phyloP scores from a whole-genome alignment of 2,888 invertebrate species.

The Nysson spinosus region DNA sequence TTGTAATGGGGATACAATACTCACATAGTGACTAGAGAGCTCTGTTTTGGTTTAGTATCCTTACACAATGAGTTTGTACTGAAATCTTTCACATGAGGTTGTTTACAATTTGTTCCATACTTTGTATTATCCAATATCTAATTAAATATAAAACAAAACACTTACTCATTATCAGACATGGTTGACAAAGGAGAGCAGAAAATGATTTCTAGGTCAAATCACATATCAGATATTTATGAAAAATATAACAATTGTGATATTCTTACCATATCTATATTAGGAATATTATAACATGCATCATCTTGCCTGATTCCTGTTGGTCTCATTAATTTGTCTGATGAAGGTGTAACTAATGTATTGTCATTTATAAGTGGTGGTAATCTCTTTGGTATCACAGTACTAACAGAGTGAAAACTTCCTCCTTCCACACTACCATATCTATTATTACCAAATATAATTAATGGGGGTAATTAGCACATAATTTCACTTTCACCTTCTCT shows the following conservation, averaged over 20 bases:
- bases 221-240: too few species aligned
- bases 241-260: constrained; percentile 30
- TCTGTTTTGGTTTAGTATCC: constrained; percentile 73
- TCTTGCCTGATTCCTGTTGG: constrained; percentile 44
- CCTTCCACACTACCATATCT: constrained; percentile 64
- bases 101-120: constrained; percentile 24
- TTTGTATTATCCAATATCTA: constrained; percentile 42
- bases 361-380: constrained; percentile 48
- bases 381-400: constrained; percentile 56
- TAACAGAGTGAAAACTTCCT: constrained; percentile 52
- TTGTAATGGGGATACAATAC: constrained; percentile 56
- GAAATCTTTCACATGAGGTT: constrained; percentile 16
- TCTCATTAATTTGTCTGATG: constrained; percentile 26
- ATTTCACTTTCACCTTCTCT: background rate
- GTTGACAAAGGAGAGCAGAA: too few species aligned
- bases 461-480: background rate
- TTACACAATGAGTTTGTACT: constrained; percentile 22
- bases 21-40: constrained; percentile 81
- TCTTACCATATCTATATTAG: constrained; percentile 61
- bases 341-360: constrained; percentile 36
- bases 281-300: constrained; percentile 61
- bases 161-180: too few species aligned
- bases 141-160: constrained; percentile 1
- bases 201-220: too few species aligned
- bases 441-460: background rate